phyloP scores from a whole-genome alignment of 92 coral and sea anemone species.

The Actinernus sp. region DNA sequence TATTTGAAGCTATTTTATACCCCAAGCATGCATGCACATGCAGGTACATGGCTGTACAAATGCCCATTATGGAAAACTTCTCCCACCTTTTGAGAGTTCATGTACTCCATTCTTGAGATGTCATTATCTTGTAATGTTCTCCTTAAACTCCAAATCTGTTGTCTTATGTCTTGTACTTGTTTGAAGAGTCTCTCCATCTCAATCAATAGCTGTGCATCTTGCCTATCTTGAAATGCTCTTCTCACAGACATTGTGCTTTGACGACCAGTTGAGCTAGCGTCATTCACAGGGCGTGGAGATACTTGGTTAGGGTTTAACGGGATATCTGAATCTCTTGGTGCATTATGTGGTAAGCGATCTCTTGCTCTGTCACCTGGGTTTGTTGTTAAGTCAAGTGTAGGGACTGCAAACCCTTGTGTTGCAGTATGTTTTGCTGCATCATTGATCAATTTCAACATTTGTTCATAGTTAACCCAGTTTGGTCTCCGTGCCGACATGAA shows the following conservation, averaged over 20 bases:
- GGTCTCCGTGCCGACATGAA: conserved; percentile 89
- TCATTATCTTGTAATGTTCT: conserved; percentile 63
- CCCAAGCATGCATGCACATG: not conserved
- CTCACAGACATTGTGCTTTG: conserved; percentile 75
- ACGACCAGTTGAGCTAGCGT: conserved; percentile 59
- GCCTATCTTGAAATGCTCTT: conserved; percentile 79
- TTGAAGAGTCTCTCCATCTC: conserved; percentile 77
- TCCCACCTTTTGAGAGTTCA: conserved; percentile 77
- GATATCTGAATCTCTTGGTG: conserved; percentile 53
- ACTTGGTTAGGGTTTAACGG: conserved; percentile 81
- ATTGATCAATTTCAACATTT: conserved; percentile 72
- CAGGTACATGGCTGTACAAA: not conserved
- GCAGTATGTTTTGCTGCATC: conserved; percentile 41
- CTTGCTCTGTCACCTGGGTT: conserved; percentile 44
- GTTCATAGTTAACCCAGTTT: conserved; percentile 87
- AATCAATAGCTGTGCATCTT: conserved; percentile 73
- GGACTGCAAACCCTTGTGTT: conserved; percentile 25
- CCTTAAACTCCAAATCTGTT: conserved; percentile 35
- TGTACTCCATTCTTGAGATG: conserved; percentile 28
- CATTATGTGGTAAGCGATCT: conserved; percentile 31
- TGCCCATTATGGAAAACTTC: not conserved
- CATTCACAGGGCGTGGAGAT: conserved; percentile 61
- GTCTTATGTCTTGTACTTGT: conserved; percentile 32
- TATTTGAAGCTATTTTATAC: too few relatives aligned
- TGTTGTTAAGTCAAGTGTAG: conserved; percentile 57